Percentiles rank a stretch among this genome's conserved stretches.
Conservation (phyloP, 1,140 invertebrate species). For the Hyphantria cunea region DNA sequence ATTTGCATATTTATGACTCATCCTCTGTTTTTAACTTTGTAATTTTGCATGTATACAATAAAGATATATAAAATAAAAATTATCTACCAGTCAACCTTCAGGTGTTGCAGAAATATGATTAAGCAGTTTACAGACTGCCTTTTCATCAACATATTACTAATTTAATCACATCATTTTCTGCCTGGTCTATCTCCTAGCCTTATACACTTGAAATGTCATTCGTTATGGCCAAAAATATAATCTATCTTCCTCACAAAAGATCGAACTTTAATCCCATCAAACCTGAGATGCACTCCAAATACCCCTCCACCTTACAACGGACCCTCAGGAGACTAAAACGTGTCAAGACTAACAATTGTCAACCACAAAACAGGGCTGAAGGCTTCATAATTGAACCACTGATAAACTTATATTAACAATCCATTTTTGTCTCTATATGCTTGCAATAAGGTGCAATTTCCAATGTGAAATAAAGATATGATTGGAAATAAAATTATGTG, state of each 20-base stretch:
- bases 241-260: neutral
- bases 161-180: too few relatives aligned
- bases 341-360: slow-evolving; percentile 1
- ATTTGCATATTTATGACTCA: too few relatives aligned
- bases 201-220: neutral
- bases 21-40: too few relatives aligned
- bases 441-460: neutral
- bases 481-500: neutral
- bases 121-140: too few relatives aligned
- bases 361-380: neutral
- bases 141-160: too few relatives aligned
- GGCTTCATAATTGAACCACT: neutral
- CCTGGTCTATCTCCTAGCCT: too few relatives aligned
- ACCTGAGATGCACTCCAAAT: neutral
- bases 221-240: neutral
- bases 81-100: too few relatives aligned
- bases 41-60: too few relatives aligned
- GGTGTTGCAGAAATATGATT: too few relatives aligned
- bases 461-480: neutral
- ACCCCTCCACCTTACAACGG: neutral
- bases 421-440: neutral
- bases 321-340: neutral
- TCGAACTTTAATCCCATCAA: neutral
- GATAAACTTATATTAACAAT: neutral
- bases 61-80: too few relatives aligned